Conservation (phyloP, 2,888 invertebrate species). For the Labia minor region DNA sequence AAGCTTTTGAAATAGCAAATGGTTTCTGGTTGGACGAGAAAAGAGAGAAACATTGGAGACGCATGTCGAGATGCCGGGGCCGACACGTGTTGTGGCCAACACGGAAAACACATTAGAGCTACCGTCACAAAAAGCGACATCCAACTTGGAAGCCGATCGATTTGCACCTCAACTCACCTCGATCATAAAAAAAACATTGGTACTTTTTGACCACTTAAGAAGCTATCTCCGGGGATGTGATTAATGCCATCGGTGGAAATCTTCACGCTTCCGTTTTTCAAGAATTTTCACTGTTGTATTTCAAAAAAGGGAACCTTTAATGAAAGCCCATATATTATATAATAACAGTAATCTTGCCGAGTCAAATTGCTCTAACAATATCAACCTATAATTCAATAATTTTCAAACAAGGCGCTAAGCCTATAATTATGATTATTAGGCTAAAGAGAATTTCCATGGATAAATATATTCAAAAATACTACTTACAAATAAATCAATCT, state of each 20-base stretch:
- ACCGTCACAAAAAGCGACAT: neutral
- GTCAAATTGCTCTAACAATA: neutral
- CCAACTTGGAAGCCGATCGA: conserved; percentile 7
- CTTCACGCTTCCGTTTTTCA: neutral
- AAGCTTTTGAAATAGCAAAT: neutral
- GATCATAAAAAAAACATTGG: conserved; percentile 13
- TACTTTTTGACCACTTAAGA: conserved; percentile 7
- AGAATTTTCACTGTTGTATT: neutral
- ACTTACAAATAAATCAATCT: neutral
- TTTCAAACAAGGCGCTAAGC: neutral
- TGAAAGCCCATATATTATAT: neutral
- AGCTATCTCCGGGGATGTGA: neutral
- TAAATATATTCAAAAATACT: conserved; percentile 3
- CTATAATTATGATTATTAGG: neutral
- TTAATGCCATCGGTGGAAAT: neutral
- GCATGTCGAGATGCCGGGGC: conserved; percentile 29
- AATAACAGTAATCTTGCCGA: neutral
- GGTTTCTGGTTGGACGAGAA: neutral
- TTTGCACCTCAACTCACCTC: neutral
- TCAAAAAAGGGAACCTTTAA: neutral
- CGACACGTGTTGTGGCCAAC: conserved; percentile 42
- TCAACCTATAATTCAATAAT: conserved; percentile 8
- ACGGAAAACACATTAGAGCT: conserved; percentile 40
- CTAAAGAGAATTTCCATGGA: neutral
- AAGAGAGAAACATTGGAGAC: conserved; percentile 1